Percentiles rank a stretch among this genome's conserved stretches.
These are phyloP conservation scores for Drosophila rellima DNA, from an alignment of 2,888 invertebrate genomes.

Conservation along the genomic window DNA sequence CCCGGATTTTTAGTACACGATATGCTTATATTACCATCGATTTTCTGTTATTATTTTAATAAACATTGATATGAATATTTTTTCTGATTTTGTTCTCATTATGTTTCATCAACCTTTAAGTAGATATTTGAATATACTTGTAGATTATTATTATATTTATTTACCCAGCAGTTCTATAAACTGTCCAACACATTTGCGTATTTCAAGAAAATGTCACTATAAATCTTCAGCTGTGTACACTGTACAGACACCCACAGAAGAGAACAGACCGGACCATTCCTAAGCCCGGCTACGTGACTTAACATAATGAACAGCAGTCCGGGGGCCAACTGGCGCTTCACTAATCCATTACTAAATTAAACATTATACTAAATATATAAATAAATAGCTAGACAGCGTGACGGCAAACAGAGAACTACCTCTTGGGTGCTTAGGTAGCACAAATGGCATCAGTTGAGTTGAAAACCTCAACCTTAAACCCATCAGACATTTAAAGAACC, in stretches of 20 bases:
- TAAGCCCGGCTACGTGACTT: slow-evolving; percentile 72
- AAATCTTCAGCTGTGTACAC: slow-evolving; percentile 69
- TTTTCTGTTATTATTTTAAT: no score
- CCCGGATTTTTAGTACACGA: no score
- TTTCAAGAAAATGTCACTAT: slow-evolving; percentile 72
- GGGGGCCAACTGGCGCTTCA: slow-evolving; percentile 42
- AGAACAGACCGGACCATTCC: slow-evolving; percentile 6
- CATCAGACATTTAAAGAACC: slow-evolving; percentile 61
- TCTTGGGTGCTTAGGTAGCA: slow-evolving; percentile 30
- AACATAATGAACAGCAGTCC: slow-evolving; percentile 68
- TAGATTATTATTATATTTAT: no score
- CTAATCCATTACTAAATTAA: slow-evolving; percentile 85
- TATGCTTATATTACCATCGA: no score
- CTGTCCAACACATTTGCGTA: slow-evolving; percentile 48
- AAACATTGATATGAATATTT: no score
- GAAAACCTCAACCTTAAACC: slow-evolving; percentile 26
- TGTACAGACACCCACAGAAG: slow-evolving; percentile 24
- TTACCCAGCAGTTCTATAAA: slow-evolving; percentile 21
- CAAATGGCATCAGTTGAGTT: slow-evolving; percentile 9
- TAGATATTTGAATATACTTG: no score
- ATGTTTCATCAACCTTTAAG: no score
- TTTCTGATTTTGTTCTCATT: no score
- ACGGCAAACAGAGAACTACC: slow-evolving; percentile 70
- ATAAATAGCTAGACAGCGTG: slow-evolving; percentile 79
- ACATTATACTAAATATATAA: slow-evolving; percentile 81